These are phyloP conservation scores for Rattus norvegicus DNA, from an alignment of 2,113 vertebrate species.

Conservation along the genomic window DNA sequence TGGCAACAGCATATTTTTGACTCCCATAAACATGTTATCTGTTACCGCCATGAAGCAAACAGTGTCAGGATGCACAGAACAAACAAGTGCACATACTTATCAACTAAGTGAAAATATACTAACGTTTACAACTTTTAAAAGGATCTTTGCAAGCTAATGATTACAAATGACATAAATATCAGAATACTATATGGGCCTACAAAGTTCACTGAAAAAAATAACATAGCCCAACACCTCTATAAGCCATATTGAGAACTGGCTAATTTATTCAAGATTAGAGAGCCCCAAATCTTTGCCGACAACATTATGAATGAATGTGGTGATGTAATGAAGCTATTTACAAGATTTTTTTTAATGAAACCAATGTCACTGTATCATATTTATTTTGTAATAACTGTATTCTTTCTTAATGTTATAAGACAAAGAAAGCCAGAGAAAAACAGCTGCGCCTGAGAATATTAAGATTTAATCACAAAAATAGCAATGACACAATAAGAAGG, in stretches of 20 bases:
- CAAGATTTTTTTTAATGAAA: background rate
- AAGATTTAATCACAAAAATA: constrained; percentile 22
- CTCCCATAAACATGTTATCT: background rate
- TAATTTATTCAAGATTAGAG: constrained; percentile 17
- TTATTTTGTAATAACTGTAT: background rate
- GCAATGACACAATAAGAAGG: background rate
- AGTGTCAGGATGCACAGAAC: background rate
- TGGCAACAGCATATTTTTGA: background rate
- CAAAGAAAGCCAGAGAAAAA: constrained; percentile 14
- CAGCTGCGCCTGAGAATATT: background rate
- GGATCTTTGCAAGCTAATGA: background rate
- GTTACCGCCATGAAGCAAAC: background rate
- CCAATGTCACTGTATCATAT: background rate
- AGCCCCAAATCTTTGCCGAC: background rate
- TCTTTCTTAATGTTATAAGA: background rate
- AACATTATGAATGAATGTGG: background rate
- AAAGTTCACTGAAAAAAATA: constrained; percentile 24
- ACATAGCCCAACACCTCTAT: background rate
- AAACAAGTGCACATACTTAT: background rate
- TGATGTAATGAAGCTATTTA: background rate
- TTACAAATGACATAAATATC: constrained; percentile 5
- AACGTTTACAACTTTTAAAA: background rate
- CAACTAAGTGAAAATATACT: constrained; percentile 33
- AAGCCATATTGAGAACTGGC: background rate
- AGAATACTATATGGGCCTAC: background rate